phyloP scores from a whole-genome alignment of 2,113 vertebrate genomes.

The Corydoras sp. region DNA sequence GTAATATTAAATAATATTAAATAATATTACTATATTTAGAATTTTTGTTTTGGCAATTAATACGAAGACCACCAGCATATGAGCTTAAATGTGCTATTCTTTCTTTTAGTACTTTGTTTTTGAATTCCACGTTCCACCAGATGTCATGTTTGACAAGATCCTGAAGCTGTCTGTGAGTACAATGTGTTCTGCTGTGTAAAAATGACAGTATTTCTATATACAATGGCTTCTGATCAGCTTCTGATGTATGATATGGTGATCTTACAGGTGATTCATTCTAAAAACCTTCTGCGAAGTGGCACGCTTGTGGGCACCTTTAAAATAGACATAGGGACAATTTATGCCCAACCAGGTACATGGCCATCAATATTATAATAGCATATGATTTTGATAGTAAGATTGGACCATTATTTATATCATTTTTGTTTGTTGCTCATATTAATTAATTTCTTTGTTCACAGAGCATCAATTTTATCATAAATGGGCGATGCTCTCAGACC shows the following conservation, averaged over 20 bases:
- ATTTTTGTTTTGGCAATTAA: no score
- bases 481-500: slow-evolving; percentile 88
- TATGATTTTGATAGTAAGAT: no score
- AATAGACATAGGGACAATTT: slow-evolving; percentile 90
- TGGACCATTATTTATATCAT: no score
- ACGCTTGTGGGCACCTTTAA: slow-evolving; percentile 92
- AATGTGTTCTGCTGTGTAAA: no score
- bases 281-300: slow-evolving; percentile 92
- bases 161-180: slow-evolving; percentile 89
- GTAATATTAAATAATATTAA: no score
- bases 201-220: slow-evolving; percentile 20
- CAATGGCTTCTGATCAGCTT: neutral
- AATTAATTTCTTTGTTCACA: slow-evolving; percentile 43
- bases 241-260: neutral
- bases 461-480: slow-evolving; percentile 98
- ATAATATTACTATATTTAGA: no score
- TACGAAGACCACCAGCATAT: no score
- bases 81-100: no score
- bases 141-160: slow-evolving; percentile 98
- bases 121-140: slow-evolving; percentile 91
- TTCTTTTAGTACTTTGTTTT: slow-evolving; percentile 89
- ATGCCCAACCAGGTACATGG: slow-evolving; percentile 79
- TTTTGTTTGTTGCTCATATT: no score
- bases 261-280: slow-evolving; percentile 90
- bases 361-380: no score